Evolutionary conservation across 1,140 invertebrate species (phyloP).

Genomic region (Atopsyche davidsoni): DNA sequence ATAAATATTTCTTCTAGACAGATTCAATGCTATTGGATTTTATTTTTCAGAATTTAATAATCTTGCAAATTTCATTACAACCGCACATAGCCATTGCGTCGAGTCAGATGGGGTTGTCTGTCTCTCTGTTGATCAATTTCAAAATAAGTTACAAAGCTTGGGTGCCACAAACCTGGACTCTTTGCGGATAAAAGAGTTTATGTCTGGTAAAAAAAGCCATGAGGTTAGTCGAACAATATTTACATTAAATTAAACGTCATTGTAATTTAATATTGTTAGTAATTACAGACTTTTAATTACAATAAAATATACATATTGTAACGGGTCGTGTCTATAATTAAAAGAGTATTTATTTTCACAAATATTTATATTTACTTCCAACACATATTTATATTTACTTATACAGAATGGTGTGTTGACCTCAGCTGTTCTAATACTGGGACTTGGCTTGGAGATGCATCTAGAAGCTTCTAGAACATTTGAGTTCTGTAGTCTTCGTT

Average conservation of each 20-base stretch:
- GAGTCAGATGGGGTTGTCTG: constrained; percentile 40
- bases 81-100: constrained; percentile 35
- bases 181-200: constrained; percentile 56
- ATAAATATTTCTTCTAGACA: constrained; percentile 34
- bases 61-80: constrained; percentile 35
- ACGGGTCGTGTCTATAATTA: no score
- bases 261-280: no score
- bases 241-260: constrained; percentile 18
- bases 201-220: constrained; percentile 76
- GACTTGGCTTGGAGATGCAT: no score
- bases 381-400: no score
- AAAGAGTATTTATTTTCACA: no score
- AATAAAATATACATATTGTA: no score
- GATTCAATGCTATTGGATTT: constrained; percentile 2
- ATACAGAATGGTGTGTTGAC: no score
- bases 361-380: no score
- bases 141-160: constrained; percentile 38
- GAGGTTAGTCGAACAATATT: constrained; percentile 54
- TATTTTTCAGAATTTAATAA: constrained; percentile 21
- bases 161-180: constrained; percentile 32
- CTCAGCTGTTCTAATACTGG: no score
- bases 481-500: no score
- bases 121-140: constrained; percentile 36
- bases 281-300: no score
- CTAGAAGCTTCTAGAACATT: no score